Evolutionary conservation across 2,797 vertebrate species (phyloP).

Genomic region (Acrocephalus scirpaceus): DNA sequence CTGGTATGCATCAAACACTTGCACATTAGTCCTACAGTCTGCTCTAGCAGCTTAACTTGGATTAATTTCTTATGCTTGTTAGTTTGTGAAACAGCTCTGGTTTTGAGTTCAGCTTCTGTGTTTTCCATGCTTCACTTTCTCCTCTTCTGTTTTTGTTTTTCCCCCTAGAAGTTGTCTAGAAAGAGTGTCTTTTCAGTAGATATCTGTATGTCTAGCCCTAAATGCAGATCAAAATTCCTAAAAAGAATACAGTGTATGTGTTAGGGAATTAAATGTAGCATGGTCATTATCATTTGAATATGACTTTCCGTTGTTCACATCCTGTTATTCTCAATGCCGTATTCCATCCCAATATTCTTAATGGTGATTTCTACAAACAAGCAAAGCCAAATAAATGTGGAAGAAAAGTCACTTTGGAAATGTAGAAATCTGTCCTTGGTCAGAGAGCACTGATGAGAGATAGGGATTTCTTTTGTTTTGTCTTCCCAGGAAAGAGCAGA

Average conservation of each 20-base stretch:
- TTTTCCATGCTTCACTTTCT: background rate
- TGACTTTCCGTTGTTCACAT: background rate
- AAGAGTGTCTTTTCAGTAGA: background rate
- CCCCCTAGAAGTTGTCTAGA: background rate
- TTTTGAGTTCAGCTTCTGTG: background rate
- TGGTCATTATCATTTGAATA: background rate
- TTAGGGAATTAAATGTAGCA: background rate
- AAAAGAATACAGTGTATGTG: background rate
- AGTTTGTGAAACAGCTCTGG: background rate
- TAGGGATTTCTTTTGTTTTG: background rate
- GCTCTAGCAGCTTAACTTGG: conserved; percentile 20
- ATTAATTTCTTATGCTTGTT: conserved; percentile 16
- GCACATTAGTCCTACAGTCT: background rate
- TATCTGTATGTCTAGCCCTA: background rate
- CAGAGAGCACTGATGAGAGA: background rate
- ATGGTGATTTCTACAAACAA: background rate
- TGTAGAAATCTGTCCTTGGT: background rate
- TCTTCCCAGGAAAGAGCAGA: background rate
- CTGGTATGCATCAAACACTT: conserved; percentile 14
- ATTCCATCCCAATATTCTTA: background rate
- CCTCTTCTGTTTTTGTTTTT: background rate
- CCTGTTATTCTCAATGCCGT: background rate
- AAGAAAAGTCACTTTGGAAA: background rate
- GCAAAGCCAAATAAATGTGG: background rate
- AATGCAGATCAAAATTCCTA: background rate